Conservation (phyloP, 2,888 invertebrate species). For the Syritta pipiens region DNA sequence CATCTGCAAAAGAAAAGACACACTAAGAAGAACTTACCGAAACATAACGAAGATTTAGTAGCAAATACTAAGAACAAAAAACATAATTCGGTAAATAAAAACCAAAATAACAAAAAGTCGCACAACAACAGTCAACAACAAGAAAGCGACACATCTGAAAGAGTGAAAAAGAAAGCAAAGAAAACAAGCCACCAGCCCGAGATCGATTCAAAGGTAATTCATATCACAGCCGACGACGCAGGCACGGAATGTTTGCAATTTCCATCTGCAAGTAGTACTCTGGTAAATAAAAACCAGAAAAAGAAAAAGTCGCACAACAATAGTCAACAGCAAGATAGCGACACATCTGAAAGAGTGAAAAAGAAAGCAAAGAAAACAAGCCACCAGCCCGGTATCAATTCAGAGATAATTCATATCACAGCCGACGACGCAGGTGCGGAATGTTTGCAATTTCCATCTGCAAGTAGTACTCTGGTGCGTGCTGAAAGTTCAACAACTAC, state of each 20-base stretch:
- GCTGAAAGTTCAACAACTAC: no score
- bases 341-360: background rate
- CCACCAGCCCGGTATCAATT: no score
- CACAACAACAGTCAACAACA: background rate
- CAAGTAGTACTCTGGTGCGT: background rate
- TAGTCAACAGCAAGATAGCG: background rate
- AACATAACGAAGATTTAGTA: slow-evolving; percentile 45
- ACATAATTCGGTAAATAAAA: slow-evolving; percentile 21
- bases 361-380: background rate
- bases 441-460: background rate
- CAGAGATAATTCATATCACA: no score
- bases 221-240: no score
- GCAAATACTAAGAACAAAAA: slow-evolving; percentile 40
- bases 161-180: background rate
- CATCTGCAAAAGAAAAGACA: background rate
- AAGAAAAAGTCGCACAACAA: background rate
- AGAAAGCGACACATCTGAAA: background rate
- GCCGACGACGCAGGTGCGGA: no score
- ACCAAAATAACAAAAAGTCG: background rate
- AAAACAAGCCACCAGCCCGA: background rate
- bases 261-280: background rate
- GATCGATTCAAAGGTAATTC: no score
- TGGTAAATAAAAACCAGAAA: background rate
- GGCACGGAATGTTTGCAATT: no score
- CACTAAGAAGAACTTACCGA: slow-evolving; percentile 6